Evolutionary conservation across 2,888 invertebrate species (phyloP), one percentile per base, ranked within the genome.

Genomic region (Folsomia manolachei): DNA sequence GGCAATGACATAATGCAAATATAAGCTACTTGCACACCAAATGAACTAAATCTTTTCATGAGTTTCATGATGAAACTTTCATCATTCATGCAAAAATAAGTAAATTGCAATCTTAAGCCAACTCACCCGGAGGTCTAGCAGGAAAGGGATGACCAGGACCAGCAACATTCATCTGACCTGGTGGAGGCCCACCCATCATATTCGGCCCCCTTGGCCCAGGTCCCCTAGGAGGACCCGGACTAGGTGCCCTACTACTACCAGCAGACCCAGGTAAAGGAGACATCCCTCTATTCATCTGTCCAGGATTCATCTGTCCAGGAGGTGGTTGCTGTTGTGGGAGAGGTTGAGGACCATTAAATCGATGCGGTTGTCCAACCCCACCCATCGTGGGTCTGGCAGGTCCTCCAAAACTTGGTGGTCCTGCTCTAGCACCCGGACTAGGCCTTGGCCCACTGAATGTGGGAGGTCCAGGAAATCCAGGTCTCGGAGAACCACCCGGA

Each of bases 291-390:
- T 71, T 71, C 61, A 73, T 67, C 7, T 76, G 75, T 52, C 70
- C 70, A 2, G 68, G 70, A 71, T 71, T 71, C 24, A 51, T 60
- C n/a, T 76, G 78, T 53, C 78, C 78, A 7, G 21, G 18, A 14
- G 56, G 56, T 24, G 74, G 71, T 64, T 75, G 76, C 73, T 78
- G 76, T 51, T 70, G 74, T 7, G 79, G 78, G 18, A 78, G 73
- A 25, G 80, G 81, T 65, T 76, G 78, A 53, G 80, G 78, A 25
- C 81, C 81, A 53, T 77, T 80, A 71, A 79, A 79, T 23, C 81
- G 73, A 63, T 80, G 79, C 53, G 81, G 81, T 63, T 77, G 79
- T 2, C 81, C 81, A 23, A 77, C 75, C 26, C 78, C 78, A 62
- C 79, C 80, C 26, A 80, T 81, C 73, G 76, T 72, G 7, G 75